A percentile compares a stretch with the other conserved stretches of the same genome.
Conservation (phyloP, 2,888 invertebrate genomes). For the Deilephila elpenor region DNA sequence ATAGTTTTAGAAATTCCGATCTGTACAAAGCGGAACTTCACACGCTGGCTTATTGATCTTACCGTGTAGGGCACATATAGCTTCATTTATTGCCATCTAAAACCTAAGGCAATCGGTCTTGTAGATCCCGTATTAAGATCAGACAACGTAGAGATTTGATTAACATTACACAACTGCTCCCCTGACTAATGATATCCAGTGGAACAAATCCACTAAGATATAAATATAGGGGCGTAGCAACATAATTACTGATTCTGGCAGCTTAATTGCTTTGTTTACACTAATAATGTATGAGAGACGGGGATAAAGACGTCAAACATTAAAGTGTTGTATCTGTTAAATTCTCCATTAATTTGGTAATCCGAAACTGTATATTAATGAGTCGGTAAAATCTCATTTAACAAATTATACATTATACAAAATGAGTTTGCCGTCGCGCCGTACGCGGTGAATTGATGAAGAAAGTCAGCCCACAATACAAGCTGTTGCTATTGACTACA, state of each 20-base stretch:
- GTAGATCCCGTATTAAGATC: too few relatives aligned
- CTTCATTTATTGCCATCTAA: too few relatives aligned
- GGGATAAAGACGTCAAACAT: constrained; percentile 19
- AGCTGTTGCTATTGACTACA: not conserved
- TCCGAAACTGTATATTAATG: constrained; percentile 20
- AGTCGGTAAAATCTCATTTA: constrained; percentile 9
- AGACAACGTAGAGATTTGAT: too few relatives aligned
- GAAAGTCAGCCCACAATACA: not conserved
- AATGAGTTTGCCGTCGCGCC: not conserved
- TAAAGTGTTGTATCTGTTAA: constrained; percentile 13
- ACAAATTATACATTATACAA: constrained; percentile 9
- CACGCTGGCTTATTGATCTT: too few relatives aligned
- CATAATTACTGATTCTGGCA: not conserved
- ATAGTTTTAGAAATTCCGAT: too few relatives aligned
- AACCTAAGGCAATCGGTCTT: too few relatives aligned
- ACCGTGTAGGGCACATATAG: too few relatives aligned
- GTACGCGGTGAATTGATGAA: not conserved
- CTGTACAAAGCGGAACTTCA: too few relatives aligned
- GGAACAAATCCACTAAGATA: not conserved
- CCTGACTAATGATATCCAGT: too few relatives aligned
- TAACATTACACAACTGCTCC: too few relatives aligned
- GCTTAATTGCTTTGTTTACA: not conserved
- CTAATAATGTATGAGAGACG: not conserved
- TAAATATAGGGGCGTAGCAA: not conserved
- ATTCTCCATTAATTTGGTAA: constrained; percentile 25